A percentile compares a stretch with the other conserved stretches of the same genome.
phyloP scores from a whole-genome alignment of 64 coral and sea anemone species.

The Anthopleura sola region DNA sequence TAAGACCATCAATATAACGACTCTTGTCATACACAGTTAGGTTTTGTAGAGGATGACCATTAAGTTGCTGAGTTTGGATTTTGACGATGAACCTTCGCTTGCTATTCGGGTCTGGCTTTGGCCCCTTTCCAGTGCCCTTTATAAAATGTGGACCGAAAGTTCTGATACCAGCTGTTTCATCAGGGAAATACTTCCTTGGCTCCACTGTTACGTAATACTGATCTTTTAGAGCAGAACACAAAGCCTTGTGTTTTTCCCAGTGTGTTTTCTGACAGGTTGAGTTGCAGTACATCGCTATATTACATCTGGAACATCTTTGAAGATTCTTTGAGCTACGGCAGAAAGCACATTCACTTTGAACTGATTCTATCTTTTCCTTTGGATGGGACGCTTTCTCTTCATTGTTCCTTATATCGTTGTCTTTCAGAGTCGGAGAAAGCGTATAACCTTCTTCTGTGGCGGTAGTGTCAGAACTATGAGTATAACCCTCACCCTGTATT shows the following conservation, averaged over 20 bases:
- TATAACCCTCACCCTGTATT: neutral
- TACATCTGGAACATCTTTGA: slow-evolving; percentile 26
- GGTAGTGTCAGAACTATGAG: neutral
- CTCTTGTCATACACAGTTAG: slow-evolving; percentile 60
- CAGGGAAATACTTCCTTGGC: neutral
- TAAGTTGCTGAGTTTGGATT: slow-evolving; percentile 49
- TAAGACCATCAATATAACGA: slow-evolving; percentile 15
- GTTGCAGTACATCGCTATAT: slow-evolving; percentile 49
- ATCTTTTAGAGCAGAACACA: slow-evolving; percentile 37
- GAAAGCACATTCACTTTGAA: slow-evolving; percentile 41
- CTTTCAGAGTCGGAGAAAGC: neutral
- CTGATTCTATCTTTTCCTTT: neutral
- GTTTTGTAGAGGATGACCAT: slow-evolving; percentile 51
- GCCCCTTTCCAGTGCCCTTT: slow-evolving; percentile 46
- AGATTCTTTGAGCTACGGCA: slow-evolving; percentile 27
- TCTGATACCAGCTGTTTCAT: neutral
- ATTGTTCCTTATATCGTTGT: slow-evolving; percentile 48
- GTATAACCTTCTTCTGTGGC: slow-evolving; percentile 10
- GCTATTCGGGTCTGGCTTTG: slow-evolving; percentile 27
- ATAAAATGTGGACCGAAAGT: slow-evolving; percentile 26
- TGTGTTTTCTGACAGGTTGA: slow-evolving; percentile 43
- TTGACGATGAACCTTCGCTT: slow-evolving; percentile 59
- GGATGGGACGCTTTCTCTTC: slow-evolving; percentile 54
- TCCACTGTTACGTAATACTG: slow-evolving; percentile 49
- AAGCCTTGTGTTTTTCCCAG: slow-evolving; percentile 23